phyloP scores from a whole-genome alignment of 2,888 invertebrate genomes.

The Mesochorus sp. region DNA sequence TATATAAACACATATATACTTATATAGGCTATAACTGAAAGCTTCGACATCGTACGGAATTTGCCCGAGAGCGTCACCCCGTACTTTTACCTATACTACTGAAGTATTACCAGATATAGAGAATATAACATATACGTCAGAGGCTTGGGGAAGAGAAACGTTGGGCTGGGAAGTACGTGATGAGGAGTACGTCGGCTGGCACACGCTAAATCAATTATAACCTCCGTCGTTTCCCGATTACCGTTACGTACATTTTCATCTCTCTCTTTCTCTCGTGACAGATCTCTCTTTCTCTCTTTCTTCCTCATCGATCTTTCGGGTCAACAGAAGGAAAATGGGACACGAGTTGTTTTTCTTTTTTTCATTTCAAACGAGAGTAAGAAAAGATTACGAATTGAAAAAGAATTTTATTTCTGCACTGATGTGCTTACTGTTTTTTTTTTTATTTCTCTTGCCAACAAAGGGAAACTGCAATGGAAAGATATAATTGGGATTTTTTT shows the following conservation, averaged over 20 bases:
- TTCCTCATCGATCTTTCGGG: neutral
- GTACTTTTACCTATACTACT: conserved; percentile 36
- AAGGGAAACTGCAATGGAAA: too few species aligned
- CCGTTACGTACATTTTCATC: conserved; percentile 36
- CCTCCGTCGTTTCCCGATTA: conserved; percentile 49
- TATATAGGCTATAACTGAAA: neutral
- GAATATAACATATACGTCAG: neutral
- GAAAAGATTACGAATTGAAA: too few species aligned
- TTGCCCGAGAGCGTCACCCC: conserved; percentile 29
- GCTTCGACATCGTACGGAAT: conserved; percentile 34
- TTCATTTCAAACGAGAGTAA: too few species aligned
- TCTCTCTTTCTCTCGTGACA: conserved; percentile 1
- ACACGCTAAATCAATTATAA: conserved; percentile 58
- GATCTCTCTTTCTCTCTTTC: neutral
- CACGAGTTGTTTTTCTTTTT: too few species aligned
- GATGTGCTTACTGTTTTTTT: too few species aligned
- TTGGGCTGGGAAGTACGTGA: neutral
- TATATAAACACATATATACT: neutral
- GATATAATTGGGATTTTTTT: too few species aligned
- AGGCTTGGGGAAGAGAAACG: conserved; percentile 16
- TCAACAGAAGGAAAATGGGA: neutral
- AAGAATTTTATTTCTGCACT: too few species aligned
- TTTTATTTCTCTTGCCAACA: too few species aligned
- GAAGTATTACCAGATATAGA: conserved; percentile 15
- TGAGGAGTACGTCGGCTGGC: conserved; percentile 18